Evolutionary conservation across 2,797 vertebrate species (phyloP).

Genomic region (Anguilla pacifica): DNA sequence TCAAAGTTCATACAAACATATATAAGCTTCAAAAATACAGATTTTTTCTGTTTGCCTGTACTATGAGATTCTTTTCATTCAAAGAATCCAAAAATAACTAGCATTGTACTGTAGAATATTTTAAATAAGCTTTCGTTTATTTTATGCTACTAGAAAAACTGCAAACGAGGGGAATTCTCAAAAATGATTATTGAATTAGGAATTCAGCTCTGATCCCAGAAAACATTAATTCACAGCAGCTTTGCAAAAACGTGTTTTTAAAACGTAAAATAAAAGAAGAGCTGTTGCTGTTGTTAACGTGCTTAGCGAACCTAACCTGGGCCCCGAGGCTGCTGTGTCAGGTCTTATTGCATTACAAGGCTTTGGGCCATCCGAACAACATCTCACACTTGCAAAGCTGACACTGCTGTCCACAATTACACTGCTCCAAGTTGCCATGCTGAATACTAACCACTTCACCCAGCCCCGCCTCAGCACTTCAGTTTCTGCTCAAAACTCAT

Average conservation of each 20-base stretch:
- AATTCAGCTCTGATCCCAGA: constrained; percentile 30
- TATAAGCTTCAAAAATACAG: background rate
- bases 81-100: constrained; percentile 18
- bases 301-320: constrained; percentile 10
- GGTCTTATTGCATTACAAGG: constrained; percentile 11
- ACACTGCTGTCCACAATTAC: constrained; percentile 10
- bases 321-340: constrained; percentile 18
- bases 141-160: constrained; percentile 51
- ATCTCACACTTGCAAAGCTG: background rate
- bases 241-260: background rate
- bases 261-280: constrained; percentile 8
- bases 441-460: constrained; percentile 13
- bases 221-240: constrained; percentile 33
- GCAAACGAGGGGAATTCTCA: constrained; percentile 48
- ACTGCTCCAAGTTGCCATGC: background rate
- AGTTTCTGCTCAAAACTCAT: background rate
- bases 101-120: constrained; percentile 32
- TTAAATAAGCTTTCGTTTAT: constrained; percentile 62
- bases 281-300: background rate
- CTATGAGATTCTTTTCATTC: background rate
- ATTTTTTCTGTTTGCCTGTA: background rate
- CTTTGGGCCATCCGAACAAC: constrained; percentile 12
- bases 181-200: constrained; percentile 34
- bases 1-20: constrained; percentile 50
- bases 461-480: background rate